Evolutionary conservation across 2,113 vertebrate species (phyloP).

Genomic region (Isurus oxyrinchus): DNA sequence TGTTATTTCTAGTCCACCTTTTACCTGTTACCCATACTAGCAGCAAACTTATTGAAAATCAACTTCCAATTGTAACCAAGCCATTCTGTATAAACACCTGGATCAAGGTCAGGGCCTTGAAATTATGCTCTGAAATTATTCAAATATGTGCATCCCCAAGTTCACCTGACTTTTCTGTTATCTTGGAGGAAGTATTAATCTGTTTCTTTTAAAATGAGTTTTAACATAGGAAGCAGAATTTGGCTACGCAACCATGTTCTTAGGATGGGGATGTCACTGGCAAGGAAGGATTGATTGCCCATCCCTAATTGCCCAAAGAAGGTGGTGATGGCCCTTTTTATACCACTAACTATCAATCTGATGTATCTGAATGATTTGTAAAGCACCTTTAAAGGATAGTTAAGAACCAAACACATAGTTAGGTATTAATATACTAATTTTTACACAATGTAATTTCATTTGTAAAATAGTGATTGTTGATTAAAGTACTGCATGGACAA

Average conservation of each 20-base stretch:
- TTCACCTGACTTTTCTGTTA: not conserved
- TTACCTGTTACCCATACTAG: not conserved
- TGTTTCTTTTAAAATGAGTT: not conserved
- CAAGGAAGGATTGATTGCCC: not conserved
- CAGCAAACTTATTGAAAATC: not conserved
- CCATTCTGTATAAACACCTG: not conserved
- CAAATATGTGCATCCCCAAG: not conserved
- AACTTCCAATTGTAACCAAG: not conserved
- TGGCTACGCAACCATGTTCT: not conserved
- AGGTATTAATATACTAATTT: not conserved
- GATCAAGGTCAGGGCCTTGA: not conserved
- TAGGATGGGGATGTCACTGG: not conserved
- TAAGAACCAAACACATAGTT: not conserved
- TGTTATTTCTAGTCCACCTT: not conserved
- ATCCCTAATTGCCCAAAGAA: not conserved
- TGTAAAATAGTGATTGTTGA: not conserved
- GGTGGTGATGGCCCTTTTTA: not conserved
- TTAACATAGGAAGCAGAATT: not conserved
- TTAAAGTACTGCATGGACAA: not conserved
- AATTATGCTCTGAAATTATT: not conserved
- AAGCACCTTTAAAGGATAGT: not conserved
- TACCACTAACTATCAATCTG: too few relatives aligned
- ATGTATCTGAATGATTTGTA: not conserved
- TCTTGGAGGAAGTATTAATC: not conserved
- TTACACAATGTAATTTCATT: not conserved